Evolutionary conservation across 2,888 invertebrate species (phyloP).

Genomic region (Oscheius myriophilus): DNA sequence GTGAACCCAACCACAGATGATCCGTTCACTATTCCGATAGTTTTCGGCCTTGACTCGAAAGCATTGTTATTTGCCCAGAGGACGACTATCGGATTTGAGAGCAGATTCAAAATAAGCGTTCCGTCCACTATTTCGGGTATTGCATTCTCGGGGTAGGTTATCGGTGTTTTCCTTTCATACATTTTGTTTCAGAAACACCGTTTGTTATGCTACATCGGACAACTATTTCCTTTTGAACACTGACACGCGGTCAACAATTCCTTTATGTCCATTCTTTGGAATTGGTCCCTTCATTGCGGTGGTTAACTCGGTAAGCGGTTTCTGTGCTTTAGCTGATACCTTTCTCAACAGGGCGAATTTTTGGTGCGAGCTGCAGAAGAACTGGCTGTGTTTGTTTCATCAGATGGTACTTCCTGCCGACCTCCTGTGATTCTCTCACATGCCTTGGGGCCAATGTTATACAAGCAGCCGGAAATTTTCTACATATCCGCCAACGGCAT

Average conservation of each 20-base stretch:
- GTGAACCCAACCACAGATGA: constrained; percentile 16
- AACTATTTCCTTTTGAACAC: constrained; percentile 13
- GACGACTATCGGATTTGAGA: constrained; percentile 2
- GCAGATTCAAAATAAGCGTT: background rate
- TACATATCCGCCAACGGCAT: too few species aligned
- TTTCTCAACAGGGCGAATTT: constrained; percentile 4
- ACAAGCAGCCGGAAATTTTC: constrained; percentile 16
- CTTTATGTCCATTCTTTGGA: constrained; percentile 9
- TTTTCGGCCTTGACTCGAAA: background rate
- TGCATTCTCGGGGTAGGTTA: constrained; percentile 11
- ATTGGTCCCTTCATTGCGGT: constrained; percentile 10
- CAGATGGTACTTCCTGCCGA: constrained; percentile 15
- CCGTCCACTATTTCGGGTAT: background rate
- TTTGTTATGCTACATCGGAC: constrained; percentile 11
- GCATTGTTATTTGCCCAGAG: constrained; percentile 3
- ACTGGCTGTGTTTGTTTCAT: constrained; percentile 10
- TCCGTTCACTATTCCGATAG: constrained; percentile 4
- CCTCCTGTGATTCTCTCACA: constrained; percentile 11
- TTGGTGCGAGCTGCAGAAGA: constrained; percentile 9
- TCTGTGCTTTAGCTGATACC: background rate
- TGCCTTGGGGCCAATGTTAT: constrained; percentile 12
- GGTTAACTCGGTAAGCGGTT: constrained; percentile 1
- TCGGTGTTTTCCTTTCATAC: background rate
- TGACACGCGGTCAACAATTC: background rate
- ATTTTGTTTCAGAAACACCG: constrained; percentile 9